Evolutionary conservation across 2,888 invertebrate species (phyloP).

Genomic region (Thecocarcelia acutangulata): DNA sequence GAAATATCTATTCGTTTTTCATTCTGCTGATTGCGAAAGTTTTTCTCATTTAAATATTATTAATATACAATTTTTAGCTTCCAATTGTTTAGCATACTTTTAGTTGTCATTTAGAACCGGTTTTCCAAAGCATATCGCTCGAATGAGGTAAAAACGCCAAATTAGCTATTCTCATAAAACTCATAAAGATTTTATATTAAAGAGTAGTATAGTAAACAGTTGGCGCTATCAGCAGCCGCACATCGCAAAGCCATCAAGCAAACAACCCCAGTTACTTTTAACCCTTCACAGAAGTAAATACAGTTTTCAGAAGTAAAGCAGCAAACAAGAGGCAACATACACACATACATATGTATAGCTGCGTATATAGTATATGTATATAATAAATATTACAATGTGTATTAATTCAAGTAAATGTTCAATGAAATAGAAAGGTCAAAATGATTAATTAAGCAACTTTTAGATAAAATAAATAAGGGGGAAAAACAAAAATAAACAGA

Average conservation of each 20-base stretch:
- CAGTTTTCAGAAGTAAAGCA: constrained; percentile 17
- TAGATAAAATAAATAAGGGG: background rate
- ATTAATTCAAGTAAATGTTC: constrained; percentile 34
- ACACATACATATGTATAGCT: background rate
- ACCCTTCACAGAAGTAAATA: constrained; percentile 44
- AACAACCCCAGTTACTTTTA: constrained; percentile 54
- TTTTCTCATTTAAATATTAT: no score
- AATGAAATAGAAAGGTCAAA: constrained; percentile 66
- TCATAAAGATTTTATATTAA: constrained; percentile 2
- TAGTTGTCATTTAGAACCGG: background rate
- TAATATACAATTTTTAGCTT: no score
- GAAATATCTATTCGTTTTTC: no score
- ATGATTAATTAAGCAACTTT: constrained; percentile 66
- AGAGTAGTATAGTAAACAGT: constrained; percentile 37
- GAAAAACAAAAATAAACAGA: constrained; percentile 34
- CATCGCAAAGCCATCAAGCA: constrained; percentile 55
- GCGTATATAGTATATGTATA: background rate
- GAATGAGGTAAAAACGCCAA: constrained; percentile 1
- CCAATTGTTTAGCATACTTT: constrained; percentile 17
- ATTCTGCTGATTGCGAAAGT: no score
- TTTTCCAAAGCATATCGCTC: no score
- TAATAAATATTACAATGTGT: no score
- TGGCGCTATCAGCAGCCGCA: constrained; percentile 46
- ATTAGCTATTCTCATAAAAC: constrained; percentile 20
- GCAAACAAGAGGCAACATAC: background rate